Percentiles rank a stretch among this genome's conserved stretches.
Evolutionary conservation across 2,797 vertebrate species (phyloP).

Genomic region (Australoheros facetus): DNA sequence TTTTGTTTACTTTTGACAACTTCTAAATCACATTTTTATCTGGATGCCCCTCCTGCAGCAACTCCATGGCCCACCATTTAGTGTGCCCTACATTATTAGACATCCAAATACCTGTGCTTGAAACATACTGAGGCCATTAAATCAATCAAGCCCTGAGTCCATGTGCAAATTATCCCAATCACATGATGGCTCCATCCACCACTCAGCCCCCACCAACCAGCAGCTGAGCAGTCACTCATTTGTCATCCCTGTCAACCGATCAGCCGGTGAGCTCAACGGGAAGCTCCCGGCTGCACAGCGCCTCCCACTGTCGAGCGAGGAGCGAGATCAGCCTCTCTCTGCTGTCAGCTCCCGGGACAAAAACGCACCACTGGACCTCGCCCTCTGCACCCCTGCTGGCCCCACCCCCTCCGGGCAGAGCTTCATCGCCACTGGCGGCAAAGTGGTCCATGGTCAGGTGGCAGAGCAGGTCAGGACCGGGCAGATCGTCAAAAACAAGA

Average conservation of each 20-base stretch:
- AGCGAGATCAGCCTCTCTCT: conserved; percentile 93
- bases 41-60: not conserved
- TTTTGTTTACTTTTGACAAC: too few relatives aligned
- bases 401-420: conserved; percentile 38
- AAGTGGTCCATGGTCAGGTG: conserved; percentile 95
- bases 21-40: not conserved
- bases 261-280: conserved; percentile 94
- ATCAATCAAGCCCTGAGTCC: not conserved
- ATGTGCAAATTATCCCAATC: not conserved
- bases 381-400: conserved; percentile 67
- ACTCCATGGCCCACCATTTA: not conserved
- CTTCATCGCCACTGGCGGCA: conserved; percentile 76
- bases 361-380: conserved; percentile 95
- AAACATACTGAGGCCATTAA: conserved; percentile 11
- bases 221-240: not conserved
- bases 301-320: conserved; percentile 95
- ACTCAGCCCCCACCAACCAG: not conserved
- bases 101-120: not conserved
- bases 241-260: not conserved
- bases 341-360: conserved; percentile 93
- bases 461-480: conserved; percentile 91
- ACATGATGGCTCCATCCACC: not conserved
- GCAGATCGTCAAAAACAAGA: conserved; percentile 93
- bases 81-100: too few relatives aligned
- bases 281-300: conserved; percentile 92